Base-by-base conservation (phyloP, 2,797 vertebrate genomes). In the Psittacula echo region DNA sequence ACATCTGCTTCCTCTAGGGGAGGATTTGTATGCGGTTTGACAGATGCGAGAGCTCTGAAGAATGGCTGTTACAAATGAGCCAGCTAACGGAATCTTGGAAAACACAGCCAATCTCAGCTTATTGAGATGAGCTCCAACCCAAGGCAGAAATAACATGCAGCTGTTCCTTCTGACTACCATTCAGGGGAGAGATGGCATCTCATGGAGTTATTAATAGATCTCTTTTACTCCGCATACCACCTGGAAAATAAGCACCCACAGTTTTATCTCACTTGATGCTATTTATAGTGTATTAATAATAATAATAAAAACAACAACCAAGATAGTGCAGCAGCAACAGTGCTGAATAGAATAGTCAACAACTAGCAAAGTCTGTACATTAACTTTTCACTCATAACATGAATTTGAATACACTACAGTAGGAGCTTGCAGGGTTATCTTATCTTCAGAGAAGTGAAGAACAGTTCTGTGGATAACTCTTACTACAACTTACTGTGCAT, bases 1-100 rank as follows among this genome's bases (percentile, higher is more conserved):
- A 96, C 97, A 98, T 97, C 97, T 98, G 96, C 96, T 98, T 97
- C 88, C 97, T 97, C 97, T 45, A 94, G 95, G 93, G 97, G 61
- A 89, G 86, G 91, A 96, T 97, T 96, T 97, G 87, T 89, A 86
- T 73, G 93, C 96, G 94, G 85, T 94, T 94, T 97, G 97, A 97
- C 97, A 98, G 97, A 98, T 97, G 97, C 80, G 34, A 94, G 91
- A 95, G 90, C 90, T 92, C 51, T 22, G 17, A 96, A 96, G 94
- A 97, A 96, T 95, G 94, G 72, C 75, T 96, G 23, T 89, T 96
- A 95, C 83, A 95, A 97, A 97, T 64, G 88, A 96, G 87, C 91
- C 88, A 94, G 81, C 94, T 79, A 94, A 53, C 26, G 19, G 29
- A 37, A 71, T 91, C 97, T 96, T 97, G 65, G 79, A 95, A 97